These are phyloP conservation scores for Meloidogyne exigua DNA, from an alignment of 1,140 invertebrate species.

Conservation along the genomic window DNA sequence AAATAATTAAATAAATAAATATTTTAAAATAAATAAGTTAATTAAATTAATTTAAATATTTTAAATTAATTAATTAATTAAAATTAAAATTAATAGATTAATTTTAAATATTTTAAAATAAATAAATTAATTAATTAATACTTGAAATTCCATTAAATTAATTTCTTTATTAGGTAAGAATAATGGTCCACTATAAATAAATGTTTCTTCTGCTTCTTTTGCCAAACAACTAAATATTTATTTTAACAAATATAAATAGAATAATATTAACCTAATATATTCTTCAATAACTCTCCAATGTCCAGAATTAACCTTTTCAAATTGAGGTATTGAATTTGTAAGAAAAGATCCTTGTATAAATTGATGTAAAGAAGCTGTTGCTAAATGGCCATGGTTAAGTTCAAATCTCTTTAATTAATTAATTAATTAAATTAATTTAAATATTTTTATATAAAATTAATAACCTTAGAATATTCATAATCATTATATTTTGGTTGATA, in stretches of 20 bases:
- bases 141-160: conserved; percentile 5
- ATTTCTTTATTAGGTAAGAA: neutral
- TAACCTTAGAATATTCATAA: neutral
- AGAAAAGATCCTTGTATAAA: neutral
- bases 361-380: neutral
- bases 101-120: neutral
- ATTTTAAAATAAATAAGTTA: neutral
- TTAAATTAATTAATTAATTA: neutral
- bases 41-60: too few species aligned
- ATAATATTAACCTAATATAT: neutral
- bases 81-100: neutral
- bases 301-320: neutral
- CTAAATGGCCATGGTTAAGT: neutral
- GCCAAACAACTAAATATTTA: neutral
- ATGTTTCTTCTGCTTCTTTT: neutral
- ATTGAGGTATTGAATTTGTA: neutral
- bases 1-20: neutral
- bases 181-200: neutral
- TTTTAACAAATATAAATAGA: too few species aligned
- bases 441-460: neutral
- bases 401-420: neutral
- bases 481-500: neutral
- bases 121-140: neutral
- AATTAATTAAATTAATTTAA: neutral
- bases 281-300: conserved; percentile 1